Conservation (phyloP, 2,113 vertebrate genomes). For the Triplophysa tibetana region DNA sequence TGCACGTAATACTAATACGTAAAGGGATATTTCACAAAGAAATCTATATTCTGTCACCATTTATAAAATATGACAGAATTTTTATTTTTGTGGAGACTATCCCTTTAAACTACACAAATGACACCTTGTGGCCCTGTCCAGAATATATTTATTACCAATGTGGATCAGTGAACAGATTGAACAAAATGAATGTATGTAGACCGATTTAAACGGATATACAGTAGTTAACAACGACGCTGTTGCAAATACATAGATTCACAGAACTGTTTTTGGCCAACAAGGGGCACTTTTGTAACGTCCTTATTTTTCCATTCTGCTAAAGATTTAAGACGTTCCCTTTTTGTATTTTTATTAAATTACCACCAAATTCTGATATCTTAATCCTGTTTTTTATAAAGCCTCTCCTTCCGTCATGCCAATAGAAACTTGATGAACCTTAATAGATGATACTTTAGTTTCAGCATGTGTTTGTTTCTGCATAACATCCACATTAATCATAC, state of each 20-base stretch:
- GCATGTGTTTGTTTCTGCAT: conserved; percentile 79
- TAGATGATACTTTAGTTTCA: conserved; percentile 10
- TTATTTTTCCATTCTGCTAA: neutral
- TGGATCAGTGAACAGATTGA: neutral
- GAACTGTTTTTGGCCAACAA: neutral
- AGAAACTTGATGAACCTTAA: conserved; percentile 80
- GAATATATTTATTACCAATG: no score
- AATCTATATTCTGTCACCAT: no score
- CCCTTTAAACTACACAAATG: no score
- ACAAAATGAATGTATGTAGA: neutral
- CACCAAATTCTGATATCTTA: no score
- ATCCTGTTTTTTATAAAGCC: conserved; percentile 71
- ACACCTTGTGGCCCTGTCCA: no score
- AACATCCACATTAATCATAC: conserved; percentile 78
- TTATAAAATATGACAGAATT: no score
- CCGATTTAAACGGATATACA: neutral
- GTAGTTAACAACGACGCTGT: neutral
- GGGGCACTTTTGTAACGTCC: neutral
- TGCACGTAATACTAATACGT: no score
- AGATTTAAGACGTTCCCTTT: neutral
- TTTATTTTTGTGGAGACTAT: no score
- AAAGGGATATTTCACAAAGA: no score
- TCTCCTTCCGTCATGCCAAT: conserved; percentile 74
- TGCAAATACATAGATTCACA: neutral
- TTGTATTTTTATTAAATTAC: neutral